Percentiles rank a stretch among this genome's conserved stretches.
phyloP scores from a whole-genome alignment of 2,797 vertebrate species.

The Danio choprae region DNA sequence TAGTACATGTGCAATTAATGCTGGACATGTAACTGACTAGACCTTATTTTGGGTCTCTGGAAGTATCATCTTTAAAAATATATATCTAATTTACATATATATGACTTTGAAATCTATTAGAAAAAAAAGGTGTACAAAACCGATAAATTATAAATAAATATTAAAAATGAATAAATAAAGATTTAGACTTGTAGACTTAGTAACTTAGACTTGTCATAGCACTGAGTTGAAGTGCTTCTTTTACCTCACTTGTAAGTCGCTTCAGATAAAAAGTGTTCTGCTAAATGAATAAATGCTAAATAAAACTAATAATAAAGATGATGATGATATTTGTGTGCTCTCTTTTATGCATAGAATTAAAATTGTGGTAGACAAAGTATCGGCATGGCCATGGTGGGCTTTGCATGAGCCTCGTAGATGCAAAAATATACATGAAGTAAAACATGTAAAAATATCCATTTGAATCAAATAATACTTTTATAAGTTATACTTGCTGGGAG shows the following conservation, averaged over 20 bases:
- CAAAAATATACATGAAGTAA: not conserved
- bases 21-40: not conserved
- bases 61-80: not conserved
- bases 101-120: not conserved
- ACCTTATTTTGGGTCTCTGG: not conserved
- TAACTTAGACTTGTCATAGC: too few relatives aligned
- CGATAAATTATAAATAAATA: not conserved
- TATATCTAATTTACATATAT: not conserved
- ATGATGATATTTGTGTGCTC: not conserved
- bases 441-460: conserved; percentile 5
- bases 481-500: not conserved
- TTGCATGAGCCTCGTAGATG: not conserved
- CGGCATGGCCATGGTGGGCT: not conserved
- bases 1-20: not conserved
- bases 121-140: conserved; percentile 2
- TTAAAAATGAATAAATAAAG: too few relatives aligned
- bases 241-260: too few relatives aligned
- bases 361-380: not conserved
- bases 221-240: too few relatives aligned
- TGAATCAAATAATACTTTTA: not conserved
- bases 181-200: too few relatives aligned
- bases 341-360: not conserved
- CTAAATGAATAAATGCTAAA: not conserved
- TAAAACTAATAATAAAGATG: not conserved
- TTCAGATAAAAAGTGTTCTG: too few relatives aligned